Evolutionary conservation across 2,797 vertebrate genomes (phyloP), one percentile per base, ranked within the genome.

Genomic region (Aeoliscus strigatus): DNA sequence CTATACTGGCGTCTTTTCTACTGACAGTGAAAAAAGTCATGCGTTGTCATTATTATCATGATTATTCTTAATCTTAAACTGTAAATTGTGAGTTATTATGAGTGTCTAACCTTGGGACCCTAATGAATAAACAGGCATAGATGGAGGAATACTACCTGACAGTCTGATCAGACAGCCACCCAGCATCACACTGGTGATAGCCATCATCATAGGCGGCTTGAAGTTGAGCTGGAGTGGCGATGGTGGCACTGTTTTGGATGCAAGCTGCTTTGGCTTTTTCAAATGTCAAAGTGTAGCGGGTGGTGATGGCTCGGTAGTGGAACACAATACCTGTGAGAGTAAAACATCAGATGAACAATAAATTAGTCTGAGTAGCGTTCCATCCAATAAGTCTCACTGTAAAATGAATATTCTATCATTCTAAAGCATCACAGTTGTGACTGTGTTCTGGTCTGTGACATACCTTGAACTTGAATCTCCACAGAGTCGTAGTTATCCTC

Each of bases 101-200:
- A 21, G 18, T 21, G 18, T 21, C 18, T 3, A 6, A 21, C 18
- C 18, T 21, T 21, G 18, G 18, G 18, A 21, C 8, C 26, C 9
- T 21, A 5, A 15, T 12, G 3, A 5, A 49, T 14, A 9, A 39
- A 14, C 14, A 33, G 9, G 8, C 8, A 24, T 25, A 14, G 25
- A 14, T 33, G 14, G 9, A 15, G 14, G 9, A 15, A 34, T 24
- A 12, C 5, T 77, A 98, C 96, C 96, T 93, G 53, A 99, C 96
- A 2, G 96, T 97, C 86, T 94, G 93, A 63, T 99, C 96, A 8
- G 96, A 91, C 71, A 99, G 87, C 96, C 96, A 98, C 38, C 96
- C 96, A 0, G 96, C 96, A 1, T 99, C 96, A 23, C 96, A 99
- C 72, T 99, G 96, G 81, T 98, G 92, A 44, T 90, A 95, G 42